Evolutionary conservation across 2,888 invertebrate genomes (phyloP).

Genomic region (Psylliodes chrysocephalus): DNA sequence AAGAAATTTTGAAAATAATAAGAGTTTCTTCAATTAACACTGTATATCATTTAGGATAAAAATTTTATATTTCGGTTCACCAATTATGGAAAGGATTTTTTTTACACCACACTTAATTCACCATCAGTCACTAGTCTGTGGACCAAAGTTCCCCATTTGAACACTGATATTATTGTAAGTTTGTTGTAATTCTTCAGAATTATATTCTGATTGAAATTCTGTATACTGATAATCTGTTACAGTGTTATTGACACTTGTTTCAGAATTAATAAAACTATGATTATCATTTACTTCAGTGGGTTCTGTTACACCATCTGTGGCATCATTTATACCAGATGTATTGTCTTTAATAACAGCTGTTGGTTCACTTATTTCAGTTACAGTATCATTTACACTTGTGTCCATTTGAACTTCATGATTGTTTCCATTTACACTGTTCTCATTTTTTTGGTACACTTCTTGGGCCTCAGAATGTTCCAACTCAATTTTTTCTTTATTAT

Average conservation of each 20-base stretch:
- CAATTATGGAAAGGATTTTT: neutral
- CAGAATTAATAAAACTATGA: constrained; percentile 1
- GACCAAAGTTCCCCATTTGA: constrained; percentile 13
- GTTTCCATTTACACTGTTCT: neutral
- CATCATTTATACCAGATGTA: neutral
- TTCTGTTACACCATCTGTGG: neutral
- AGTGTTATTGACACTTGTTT: neutral
- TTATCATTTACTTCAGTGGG: neutral
- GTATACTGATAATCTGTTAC: neutral
- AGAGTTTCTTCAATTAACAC: no score
- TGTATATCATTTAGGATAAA: neutral
- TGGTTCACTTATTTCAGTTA: neutral
- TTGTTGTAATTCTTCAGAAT: neutral
- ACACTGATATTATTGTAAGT: constrained; percentile 2
- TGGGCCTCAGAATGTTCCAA: neutral
- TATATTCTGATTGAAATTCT: constrained; percentile 3
- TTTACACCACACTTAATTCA: neutral
- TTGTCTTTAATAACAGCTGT: neutral
- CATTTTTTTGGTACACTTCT: constrained; percentile 1
- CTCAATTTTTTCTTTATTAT: neutral
- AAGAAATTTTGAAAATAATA: no score
- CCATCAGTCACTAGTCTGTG: constrained; percentile 23
- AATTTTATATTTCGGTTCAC: neutral
- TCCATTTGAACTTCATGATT: neutral
- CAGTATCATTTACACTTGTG: neutral